Evolutionary conservation across 2,113 vertebrate species (phyloP), one percentile per base, ranked within the genome.

Genomic region (Brachyhypopomus occidentalis): DNA sequence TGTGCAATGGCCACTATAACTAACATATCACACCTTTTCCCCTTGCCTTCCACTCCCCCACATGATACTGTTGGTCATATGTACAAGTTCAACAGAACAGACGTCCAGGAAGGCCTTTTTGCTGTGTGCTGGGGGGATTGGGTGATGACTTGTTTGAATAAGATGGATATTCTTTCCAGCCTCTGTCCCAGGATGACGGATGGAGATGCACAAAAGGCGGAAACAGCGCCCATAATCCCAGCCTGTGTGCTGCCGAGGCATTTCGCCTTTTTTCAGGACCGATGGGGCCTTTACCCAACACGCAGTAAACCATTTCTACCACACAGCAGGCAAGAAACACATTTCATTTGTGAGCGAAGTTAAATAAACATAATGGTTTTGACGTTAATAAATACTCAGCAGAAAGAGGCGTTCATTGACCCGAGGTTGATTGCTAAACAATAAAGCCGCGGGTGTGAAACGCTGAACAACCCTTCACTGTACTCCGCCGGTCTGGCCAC

Each of bases 121-220:
- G n/a, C 72, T 70, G 80, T 41, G 77, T 69, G 58, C 60, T 76
- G 38, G 27, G 60, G n/a, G 72, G 52, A 59, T 59, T 76, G 58
- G 60, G 55, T 71, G 82, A 75, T 76, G 72, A 84, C 77, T 80
- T 84, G 77, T 84, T 80, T 84, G 83, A 84, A 71, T 76, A 84
- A 80, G 83, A 84, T 80, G 64, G 83, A 84, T 84, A 84, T 56
- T 63, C 38, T 72, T 84, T 77, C 78, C 83, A 80, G 83, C 64
- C 56, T 84, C 56, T 66, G 75, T 75, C 63, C 45, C 38, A 62
- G 72, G 30, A 84, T 80, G 83, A 84, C 80, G 77, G 78, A 84
- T 84, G 83, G 83, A 75, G 78, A 75, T 58, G 70, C 36, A 80
- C 83, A 79, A 77, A 67, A 83, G 79, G 14, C 70, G 77, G 81